Evolutionary conservation across 2,797 vertebrate species (phyloP), one percentile per base, ranked within the genome.

Genomic region (Chrosomus eos): DNA sequence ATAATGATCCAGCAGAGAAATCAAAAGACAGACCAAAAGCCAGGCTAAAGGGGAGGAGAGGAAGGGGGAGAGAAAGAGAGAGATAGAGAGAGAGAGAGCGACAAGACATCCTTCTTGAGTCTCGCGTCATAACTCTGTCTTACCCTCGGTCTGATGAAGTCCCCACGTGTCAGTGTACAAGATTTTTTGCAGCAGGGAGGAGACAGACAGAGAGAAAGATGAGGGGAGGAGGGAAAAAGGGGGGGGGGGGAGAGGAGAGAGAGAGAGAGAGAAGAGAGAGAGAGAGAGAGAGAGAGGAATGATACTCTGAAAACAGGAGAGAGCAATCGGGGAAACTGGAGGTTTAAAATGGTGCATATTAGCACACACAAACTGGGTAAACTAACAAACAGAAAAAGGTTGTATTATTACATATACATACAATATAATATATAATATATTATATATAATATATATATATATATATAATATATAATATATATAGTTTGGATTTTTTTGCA

Each of bases 1-100:
- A 95, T 96, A 95, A 95, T 94, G 95, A 95, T 95, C 94, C 95
- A 96, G 94, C 94, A 95, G 94, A 94, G 95, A 96, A 94, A 91
- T 92, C 93, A 93, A 91, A 91, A 94, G 92, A 95, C 81, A 89
- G 89, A 91, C 82, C 91, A 91, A 91, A 94, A 94, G 93, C 93
- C 81, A 21, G 81, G 85, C 67, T 87, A 82, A 87, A 88, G 21
- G 64, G 80, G 43, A 74, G 76, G 60, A 64, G 43, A 76, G 80
- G 62, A 43, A 3, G 21, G 43, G 70, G n/a, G 26, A 5, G 31
- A 11, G 21, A 28, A 0, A 43, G 11, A n/a, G 68, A 76, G 26
- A 13, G 28, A 38, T n/a, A 82, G 43, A 45, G 62, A 43, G 75
- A 67, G 64, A 36, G 3, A 36, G 18, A 80, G 21, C 11, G 31